Base-by-base conservation (phyloP, 2,113 vertebrate genomes). In the Dascyllus trimaculatus region DNA sequence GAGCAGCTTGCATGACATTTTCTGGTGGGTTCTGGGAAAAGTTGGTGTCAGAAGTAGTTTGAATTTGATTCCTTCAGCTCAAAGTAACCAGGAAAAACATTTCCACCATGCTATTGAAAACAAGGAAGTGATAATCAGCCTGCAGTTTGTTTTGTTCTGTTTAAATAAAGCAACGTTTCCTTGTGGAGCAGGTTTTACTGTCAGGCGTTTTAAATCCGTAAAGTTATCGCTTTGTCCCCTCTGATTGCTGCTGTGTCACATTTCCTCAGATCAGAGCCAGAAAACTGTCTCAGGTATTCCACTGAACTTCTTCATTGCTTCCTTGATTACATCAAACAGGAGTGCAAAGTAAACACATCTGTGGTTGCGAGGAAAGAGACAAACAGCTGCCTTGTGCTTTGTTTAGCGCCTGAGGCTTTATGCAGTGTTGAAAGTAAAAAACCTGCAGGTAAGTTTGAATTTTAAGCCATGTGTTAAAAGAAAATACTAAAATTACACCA, bases 181-280 rank as follows among this genome's bases (percentile, higher is more conserved):
- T 94, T 1, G 92, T 93, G 11, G 66, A 88, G 91, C 95, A 22
- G 88, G 94, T 94, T 95, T 77, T 11, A 78, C 78, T 46, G 82
- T 89, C 79, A 84, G 69, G 85, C 3, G 87, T 66, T 62, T 66
- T 35, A 54, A n/a, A 19, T 24, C 17, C 5, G 3, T 13, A 26
- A 43, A 53, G n/a, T 49, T 63, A 19, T 3, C 2, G n/a, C 25
- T 45, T 22, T 29, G 7, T 40, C 18, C 19, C 7, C 6, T 29
- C 11, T 43, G 11, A 43, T 11, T 63, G 73, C 13, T 66, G 54
- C n/a, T 9, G 25, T 65, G 65, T 51, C 40, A 78, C 53, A 73
- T 71, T 85, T 74, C 64, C 74, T 81, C 52, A 68, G 38, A 75
- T 51, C 59, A 32, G 15, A 73, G 52, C 56, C 72, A 82, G 63